A percentile compares a stretch with the other conserved stretches of the same genome.
These are phyloP conservation scores for Threskiornis aethiopicus DNA, from an alignment of 2,797 vertebrate genomes.

Conservation along the genomic window DNA sequence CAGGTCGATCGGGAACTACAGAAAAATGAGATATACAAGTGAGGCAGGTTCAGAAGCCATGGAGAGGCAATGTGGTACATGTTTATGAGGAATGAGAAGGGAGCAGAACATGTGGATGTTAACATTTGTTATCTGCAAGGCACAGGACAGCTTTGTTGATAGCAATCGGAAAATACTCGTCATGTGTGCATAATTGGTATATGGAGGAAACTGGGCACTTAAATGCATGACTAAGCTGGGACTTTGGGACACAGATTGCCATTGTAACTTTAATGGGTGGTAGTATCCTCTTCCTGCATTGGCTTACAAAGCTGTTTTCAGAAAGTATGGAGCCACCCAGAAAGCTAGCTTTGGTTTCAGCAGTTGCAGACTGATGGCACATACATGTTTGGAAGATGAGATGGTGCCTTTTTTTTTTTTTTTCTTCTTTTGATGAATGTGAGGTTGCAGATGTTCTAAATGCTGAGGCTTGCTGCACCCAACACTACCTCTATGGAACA, in stretches of 20 bases:
- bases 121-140: neutral
- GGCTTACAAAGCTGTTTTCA: neutral
- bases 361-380: neutral
- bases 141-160: neutral
- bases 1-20: neutral
- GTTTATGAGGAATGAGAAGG: neutral
- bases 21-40: neutral
- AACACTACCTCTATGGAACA: neutral
- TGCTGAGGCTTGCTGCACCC: neutral
- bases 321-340: neutral
- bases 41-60: neutral
- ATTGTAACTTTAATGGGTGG: neutral
- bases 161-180: neutral
- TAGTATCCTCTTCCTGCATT: neutral
- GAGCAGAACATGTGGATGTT: neutral
- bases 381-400: neutral
- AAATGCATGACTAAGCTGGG: slow-evolving; percentile 9
- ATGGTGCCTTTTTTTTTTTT: neutral
- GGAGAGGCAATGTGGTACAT: neutral
- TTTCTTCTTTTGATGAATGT: neutral
- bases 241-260: slow-evolving; percentile 38
- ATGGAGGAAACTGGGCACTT: slow-evolving; percentile 20
- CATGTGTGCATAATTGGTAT: neutral
- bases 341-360: neutral
- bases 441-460: neutral